Base-by-base conservation (phyloP, 2,113 vertebrate species). In the Amphiprion ocellaris region DNA sequence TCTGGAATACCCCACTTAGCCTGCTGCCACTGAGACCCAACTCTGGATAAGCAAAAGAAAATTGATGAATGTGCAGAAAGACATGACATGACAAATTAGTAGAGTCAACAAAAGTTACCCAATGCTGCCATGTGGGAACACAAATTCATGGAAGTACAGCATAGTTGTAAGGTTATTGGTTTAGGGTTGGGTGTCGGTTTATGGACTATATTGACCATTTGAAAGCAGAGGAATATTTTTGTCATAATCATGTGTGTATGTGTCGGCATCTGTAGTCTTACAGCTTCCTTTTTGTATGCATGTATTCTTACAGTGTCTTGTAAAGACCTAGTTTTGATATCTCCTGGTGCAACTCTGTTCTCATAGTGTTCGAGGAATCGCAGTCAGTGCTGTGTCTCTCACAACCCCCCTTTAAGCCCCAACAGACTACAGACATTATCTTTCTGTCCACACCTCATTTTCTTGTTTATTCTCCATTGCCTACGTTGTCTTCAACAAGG, bases 21-120 rank as follows among this genome's bases (percentile, higher is more conserved):
- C 33, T 37, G 33, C 33, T 37, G 33, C 33, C 9, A 37, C 33
- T 8, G 33, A 37, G 33, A 37, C 33, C 33, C 1, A 8, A 37
- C 33, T 37, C 33, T 37, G 33, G 33, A 37, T 37, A 37, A 10
- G 33, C 9, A 7, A 37, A 37, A 9, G 33, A 37, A 37, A 37
- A 37, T 37, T 37, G 33, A 37, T 37, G 33, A 59, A 2, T 26
- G n/a, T 81, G 33, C 58, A 46, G 58, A 59, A 37, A 69, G 37
- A 69, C 26, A 59, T 0, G 7, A 23, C 23, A 53, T 0, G 16
- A 71, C 33, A 37, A 37, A 55, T 41, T 14, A 69, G 7, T 37
- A 37, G 33, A 26, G 0, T 1, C 41, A 52, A 26, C 4, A 2
- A 2, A n/a, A 19, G 26, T 46, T 23, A 69, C 26, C 19, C 17